Evolutionary conservation across 2,113 vertebrate genomes (phyloP), one percentile per base, ranked within the genome.

Genomic region (Hiodon tergisus): DNA sequence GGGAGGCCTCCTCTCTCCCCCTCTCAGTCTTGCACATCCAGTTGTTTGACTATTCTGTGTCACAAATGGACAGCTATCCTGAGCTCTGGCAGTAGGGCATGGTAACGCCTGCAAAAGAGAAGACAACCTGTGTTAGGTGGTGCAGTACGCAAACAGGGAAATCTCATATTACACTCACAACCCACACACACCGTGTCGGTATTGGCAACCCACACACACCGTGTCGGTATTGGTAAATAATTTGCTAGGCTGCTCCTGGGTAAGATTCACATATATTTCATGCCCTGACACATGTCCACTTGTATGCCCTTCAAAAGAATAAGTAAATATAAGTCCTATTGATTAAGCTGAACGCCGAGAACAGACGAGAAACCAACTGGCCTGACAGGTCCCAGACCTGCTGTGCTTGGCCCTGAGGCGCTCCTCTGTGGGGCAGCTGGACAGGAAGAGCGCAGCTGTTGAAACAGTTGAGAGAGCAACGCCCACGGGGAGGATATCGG

Each of bases 401-500:
- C 31, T 6, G 3, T 11, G 31, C 63, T 10, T 66, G 2, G 46
- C 5, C 46, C 14, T 8, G 46, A 7, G 13, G 63, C 4, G 17
- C 31, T 66, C 31, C 46, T 66, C 8, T 17, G 31, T 16, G 69
- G 69, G 16, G 31, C 53, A 4, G 51, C 59, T 50, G 74, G 50
- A 69, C 72, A 77, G 81, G 51, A 77, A 62, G 72, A 72, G 70
- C 74, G 79, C 89, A 88, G 88, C 86, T 90, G 88, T 85, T 85
- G 78, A 78, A 85, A 83, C 79, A 75, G 77, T 77, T 83, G 81
- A 79, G 81, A 78, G 84, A 72, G 63, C 57, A 74, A 79, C 81
- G 80, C 74, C 61, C 71, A 82, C 78, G 75, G 77, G 83, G 80
- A 91, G 89, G 88, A 91, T 88, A 86, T 83, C 80, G 81, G 86